Conservation (phyloP, 2,888 invertebrate species). For the Apodemia mormo region DNA sequence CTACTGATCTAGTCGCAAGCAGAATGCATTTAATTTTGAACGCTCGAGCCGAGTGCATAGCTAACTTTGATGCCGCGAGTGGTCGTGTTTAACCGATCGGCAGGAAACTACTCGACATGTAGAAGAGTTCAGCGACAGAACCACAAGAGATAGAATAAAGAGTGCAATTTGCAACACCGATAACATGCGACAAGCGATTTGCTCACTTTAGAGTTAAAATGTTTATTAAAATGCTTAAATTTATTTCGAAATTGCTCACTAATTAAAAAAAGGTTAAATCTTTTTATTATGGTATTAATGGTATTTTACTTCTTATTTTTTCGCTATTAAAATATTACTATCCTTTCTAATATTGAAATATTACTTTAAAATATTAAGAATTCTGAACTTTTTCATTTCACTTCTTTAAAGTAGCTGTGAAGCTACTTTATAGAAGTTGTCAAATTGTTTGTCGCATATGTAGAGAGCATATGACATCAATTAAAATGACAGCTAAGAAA, state of each 20-base stretch:
- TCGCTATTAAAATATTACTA: too few relatives aligned
- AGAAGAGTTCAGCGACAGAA: constrained; percentile 78
- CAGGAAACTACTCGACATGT: constrained; percentile 72
- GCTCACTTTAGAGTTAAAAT: constrained; percentile 19
- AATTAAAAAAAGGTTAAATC: too few relatives aligned
- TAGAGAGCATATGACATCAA: constrained; percentile 16
- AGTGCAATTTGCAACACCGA: constrained; percentile 82
- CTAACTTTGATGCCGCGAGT: constrained; percentile 74
- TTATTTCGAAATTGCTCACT: background rate
- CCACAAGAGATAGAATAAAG: constrained; percentile 80
- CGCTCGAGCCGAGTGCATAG: constrained; percentile 78
- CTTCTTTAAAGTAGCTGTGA: background rate
- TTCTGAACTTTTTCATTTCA: background rate
- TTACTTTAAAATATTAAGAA: background rate
- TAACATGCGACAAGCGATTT: constrained; percentile 62
- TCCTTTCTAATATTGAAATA: background rate
- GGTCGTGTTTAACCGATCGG: constrained; percentile 68
- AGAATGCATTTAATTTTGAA: constrained; percentile 78
- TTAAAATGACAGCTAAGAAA: constrained; percentile 61
- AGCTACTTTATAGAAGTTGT: background rate
- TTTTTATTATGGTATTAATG: too few relatives aligned
- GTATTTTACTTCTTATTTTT: too few relatives aligned
- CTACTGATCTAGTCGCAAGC: constrained; percentile 81
- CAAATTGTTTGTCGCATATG: constrained; percentile 57
- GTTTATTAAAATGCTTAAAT: background rate